A percentile compares a stretch with the other conserved stretches of the same genome.
These are phyloP conservation scores for Cheumatopsyche charites DNA, from an alignment of 1,140 invertebrate species.

Conservation along the genomic window DNA sequence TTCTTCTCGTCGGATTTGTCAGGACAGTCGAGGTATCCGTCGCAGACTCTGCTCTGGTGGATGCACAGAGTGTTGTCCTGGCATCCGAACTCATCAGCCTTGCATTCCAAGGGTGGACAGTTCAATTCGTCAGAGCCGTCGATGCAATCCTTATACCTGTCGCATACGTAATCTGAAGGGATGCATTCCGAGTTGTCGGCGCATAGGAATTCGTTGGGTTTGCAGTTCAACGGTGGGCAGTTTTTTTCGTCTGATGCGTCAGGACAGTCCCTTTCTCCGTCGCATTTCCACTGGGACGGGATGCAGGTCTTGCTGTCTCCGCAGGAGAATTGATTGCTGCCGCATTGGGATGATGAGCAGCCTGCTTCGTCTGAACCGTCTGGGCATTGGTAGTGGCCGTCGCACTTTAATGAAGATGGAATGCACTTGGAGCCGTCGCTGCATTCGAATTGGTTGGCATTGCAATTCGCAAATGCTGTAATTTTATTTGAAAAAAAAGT, in stretches of 20 bases:
- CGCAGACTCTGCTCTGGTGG: background rate
- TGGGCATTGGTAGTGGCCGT: background rate
- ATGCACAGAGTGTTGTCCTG: constrained; percentile 48
- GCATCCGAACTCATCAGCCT: background rate
- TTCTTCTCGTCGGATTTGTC: background rate
- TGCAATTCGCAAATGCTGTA: background rate
- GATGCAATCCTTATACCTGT: constrained; percentile 46
- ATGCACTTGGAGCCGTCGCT: background rate
- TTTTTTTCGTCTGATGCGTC: constrained; percentile 1
- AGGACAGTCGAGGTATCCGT: background rate
- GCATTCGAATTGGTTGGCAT: background rate
- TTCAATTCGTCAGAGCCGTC: no score
- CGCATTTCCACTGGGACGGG: background rate
- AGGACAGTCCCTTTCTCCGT: background rate
- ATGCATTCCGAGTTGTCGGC: no score
- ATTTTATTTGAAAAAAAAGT: no score
- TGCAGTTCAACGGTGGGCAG: background rate
- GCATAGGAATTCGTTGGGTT: no score
- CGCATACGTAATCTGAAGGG: constrained; percentile 29
- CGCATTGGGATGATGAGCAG: background rate
- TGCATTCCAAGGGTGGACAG: background rate
- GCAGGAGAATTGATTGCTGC: background rate
- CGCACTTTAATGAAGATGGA: background rate
- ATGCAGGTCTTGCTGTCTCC: constrained; percentile 48
- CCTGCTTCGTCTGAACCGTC: background rate